Conservation (phyloP, 2,113 vertebrate species). For the Pterophyllum scalare region DNA sequence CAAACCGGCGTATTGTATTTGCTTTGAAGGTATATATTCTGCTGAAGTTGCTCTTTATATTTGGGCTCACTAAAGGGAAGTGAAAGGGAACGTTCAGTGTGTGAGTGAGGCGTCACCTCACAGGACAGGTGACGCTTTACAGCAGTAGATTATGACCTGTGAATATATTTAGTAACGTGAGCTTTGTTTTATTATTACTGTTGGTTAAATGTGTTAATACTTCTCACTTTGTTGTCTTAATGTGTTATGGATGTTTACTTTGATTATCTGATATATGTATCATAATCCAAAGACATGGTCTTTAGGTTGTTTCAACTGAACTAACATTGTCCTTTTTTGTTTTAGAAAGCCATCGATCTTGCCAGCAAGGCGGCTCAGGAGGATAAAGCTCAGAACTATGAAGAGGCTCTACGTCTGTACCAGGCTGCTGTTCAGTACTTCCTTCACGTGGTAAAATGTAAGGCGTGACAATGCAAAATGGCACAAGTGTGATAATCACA, state of each 20-base stretch:
- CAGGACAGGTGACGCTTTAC: background rate
- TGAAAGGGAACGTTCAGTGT: background rate
- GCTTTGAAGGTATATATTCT: background rate
- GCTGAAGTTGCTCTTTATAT: background rate
- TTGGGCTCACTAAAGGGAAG: conserved; percentile 6
- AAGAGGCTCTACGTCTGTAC: conserved; percentile 93
- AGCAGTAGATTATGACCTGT: background rate
- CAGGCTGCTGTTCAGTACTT: conserved; percentile 96
- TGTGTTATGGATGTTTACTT: background rate
- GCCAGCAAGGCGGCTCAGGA: conserved; percentile 95
- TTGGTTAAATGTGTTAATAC: background rate
- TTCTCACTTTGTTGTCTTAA: background rate
- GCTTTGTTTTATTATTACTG: background rate
- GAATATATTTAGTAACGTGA: background rate
- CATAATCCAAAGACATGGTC: background rate
- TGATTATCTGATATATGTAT: background rate
- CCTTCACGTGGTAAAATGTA: conserved; percentile 97
- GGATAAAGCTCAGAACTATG: conserved; percentile 95
- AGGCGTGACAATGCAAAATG: conserved; percentile 50
- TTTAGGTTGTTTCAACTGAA: background rate
- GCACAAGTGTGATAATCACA: background rate
- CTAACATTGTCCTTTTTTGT: conserved; percentile 15
- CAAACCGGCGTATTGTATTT: background rate
- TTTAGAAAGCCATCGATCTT: conserved; percentile 97
- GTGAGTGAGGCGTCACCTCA: background rate